Evolutionary conservation across 2,888 invertebrate species (phyloP), one percentile per base, ranked within the genome.

Genomic region (Falcaria lacertinaria): DNA sequence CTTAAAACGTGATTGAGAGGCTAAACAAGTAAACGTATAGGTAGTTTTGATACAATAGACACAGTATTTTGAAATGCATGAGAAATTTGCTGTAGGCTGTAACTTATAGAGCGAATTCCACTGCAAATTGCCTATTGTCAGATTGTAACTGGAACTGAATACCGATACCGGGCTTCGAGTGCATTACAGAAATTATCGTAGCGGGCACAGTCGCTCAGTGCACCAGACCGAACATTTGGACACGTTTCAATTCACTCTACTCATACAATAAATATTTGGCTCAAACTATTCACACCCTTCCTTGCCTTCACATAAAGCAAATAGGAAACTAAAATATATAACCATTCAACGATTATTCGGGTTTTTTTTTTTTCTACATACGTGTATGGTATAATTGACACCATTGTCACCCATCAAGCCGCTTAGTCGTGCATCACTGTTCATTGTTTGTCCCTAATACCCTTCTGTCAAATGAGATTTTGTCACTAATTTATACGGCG

Each of bases 121-220:
- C 42, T 49, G 47, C 52, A 63, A 64, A 71, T 58, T 48, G 54
- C 43, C 57, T 52, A 69, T 70, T 67, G 49, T 50, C 41, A 39
- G 45, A 34, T 28, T 42, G 58, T 60, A 54, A 56, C 49, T 58
- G 47, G 53, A 62, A 64, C 54, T 64, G 48, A 68, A 57, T 52
- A 60, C 47, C 54, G 58, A 64, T 56, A 56, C 56, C 43, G 45
- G 47, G 50, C 53, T 59, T 60, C 50, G 54, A 64, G 57, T 60
- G 59, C 59, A 69, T 69, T 70, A 66, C 63, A 48, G 50, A 60
- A 64, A 69, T 70, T 68, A 70, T 71, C 69, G 65, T 57, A 65
- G 56, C 48, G 51, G 45, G 55, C 43, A 59, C 66, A 62, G 60
- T 53, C 57, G 48, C 50, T 48, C 57, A 42, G 57, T 38, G 57